A percentile compares a stretch with the other conserved stretches of the same genome.
These are phyloP conservation scores for Zaprionus inermis DNA, from an alignment of 1,140 invertebrate genomes.

Conservation along the genomic window DNA sequence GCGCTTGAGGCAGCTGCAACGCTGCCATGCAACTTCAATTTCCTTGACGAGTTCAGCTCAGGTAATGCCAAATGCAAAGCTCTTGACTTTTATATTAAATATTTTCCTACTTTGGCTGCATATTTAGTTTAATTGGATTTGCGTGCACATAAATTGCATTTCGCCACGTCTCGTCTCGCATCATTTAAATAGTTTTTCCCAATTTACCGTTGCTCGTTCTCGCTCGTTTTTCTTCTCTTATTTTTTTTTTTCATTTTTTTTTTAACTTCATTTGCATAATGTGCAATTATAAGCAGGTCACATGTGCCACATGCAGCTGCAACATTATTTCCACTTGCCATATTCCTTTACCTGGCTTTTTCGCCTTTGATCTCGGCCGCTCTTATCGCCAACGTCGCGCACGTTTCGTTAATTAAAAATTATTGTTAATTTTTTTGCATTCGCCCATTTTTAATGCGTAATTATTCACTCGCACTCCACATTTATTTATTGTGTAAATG, in stretches of 20 bases:
- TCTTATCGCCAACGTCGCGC: slow-evolving; percentile 2
- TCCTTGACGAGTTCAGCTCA: slow-evolving; percentile 5
- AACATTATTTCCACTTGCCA: slow-evolving; percentile 26
- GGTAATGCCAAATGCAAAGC: slow-evolving; percentile 43
- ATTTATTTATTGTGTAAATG: slow-evolving; percentile 67
- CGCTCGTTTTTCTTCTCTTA: not conserved
- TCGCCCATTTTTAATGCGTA: slow-evolving; percentile 53
- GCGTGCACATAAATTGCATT: slow-evolving; percentile 34
- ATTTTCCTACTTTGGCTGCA: slow-evolving; percentile 42
- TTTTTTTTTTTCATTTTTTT: not conserved
- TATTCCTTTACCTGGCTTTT: slow-evolving; percentile 46
- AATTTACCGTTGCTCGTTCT: too few species aligned
- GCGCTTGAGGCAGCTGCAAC: slow-evolving; percentile 21
- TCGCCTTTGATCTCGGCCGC: slow-evolving; percentile 6
- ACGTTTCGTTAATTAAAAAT: slow-evolving; percentile 77
- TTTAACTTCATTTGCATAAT: slow-evolving; percentile 67
- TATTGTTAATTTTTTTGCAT: slow-evolving; percentile 63
- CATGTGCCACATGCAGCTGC: slow-evolving; percentile 4
- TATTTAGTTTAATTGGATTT: slow-evolving; percentile 71
- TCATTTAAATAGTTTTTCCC: slow-evolving; percentile 26
- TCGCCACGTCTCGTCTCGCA: slow-evolving; percentile 14
- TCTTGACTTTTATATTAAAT: slow-evolving; percentile 50
- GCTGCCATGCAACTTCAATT: slow-evolving; percentile 25
- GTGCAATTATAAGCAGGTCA: slow-evolving; percentile 64
- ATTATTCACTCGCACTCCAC: slow-evolving; percentile 65